These are phyloP conservation scores for Exocentrus adspersus DNA, from an alignment of 2,888 invertebrate genomes.

Conservation along the genomic window DNA sequence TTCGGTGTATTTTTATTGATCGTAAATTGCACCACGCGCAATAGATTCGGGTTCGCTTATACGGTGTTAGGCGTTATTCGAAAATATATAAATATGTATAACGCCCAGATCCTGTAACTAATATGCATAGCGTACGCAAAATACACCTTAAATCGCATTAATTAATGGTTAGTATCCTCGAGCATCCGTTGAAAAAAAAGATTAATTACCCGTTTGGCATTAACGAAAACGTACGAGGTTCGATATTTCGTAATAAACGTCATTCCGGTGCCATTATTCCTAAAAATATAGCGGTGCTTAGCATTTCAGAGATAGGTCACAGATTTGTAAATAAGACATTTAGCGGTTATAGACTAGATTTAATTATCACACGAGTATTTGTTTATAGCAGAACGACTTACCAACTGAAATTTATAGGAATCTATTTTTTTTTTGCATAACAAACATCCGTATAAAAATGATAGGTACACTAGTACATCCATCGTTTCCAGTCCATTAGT, in stretches of 20 bases:
- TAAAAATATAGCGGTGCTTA: background rate
- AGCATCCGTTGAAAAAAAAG: background rate
- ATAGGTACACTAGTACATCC: slow-evolving; percentile 29
- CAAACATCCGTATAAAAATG: background rate
- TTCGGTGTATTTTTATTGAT: background rate
- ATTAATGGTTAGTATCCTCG: background rate
- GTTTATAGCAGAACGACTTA: too few species aligned
- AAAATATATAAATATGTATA: slow-evolving; percentile 1
- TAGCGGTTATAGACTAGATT: background rate
- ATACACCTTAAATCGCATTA: background rate
- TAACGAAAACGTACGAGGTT: background rate
- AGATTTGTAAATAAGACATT: background rate
- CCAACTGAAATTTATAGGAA: background rate
- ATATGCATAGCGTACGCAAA: background rate
- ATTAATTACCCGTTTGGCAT: background rate
- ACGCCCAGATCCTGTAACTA: background rate
- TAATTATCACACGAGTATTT: background rate
- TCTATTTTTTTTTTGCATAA: too few species aligned
- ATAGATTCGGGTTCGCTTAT: background rate
- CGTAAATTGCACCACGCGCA: background rate
- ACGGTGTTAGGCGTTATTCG: background rate
- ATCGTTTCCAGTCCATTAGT: slow-evolving; percentile 34
- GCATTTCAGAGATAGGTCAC: background rate
- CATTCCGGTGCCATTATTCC: background rate
- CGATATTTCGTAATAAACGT: background rate